These are phyloP conservation scores for Cryptoprocta ferox DNA, from an alignment of 2,797 vertebrate species.

Conservation along the genomic window DNA sequence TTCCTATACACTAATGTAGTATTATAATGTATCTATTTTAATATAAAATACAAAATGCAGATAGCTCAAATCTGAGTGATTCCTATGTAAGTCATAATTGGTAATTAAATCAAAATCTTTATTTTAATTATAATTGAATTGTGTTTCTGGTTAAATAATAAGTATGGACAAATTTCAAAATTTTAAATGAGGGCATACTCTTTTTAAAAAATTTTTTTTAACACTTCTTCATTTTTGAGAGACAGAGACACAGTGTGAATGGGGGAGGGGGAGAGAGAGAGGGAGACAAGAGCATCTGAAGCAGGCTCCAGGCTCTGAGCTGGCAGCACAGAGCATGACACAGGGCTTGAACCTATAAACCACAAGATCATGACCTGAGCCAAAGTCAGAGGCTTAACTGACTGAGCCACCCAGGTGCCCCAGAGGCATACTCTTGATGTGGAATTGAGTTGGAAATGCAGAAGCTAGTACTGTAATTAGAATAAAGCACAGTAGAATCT, in stretches of 20 bases:
- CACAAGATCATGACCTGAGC: too few relatives aligned
- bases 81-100: neutral
- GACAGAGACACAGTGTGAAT: too few relatives aligned
- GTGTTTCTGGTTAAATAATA: neutral
- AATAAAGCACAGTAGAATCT: neutral
- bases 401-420: too few relatives aligned
- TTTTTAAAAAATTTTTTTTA: too few relatives aligned
- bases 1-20: neutral
- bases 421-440: neutral
- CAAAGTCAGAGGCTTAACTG: too few relatives aligned
- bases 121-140: conserved; percentile 15
- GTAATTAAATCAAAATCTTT: neutral
- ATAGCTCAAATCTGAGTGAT: neutral
- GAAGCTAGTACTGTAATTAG: neutral
- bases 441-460: neutral
- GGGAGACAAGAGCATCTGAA: too few relatives aligned
- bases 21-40: neutral
- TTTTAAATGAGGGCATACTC: neutral
- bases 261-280: too few relatives aligned
- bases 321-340: too few relatives aligned
- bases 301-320: too few relatives aligned
- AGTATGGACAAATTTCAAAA: neutral
- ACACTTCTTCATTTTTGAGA: too few relatives aligned
- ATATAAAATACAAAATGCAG: neutral
- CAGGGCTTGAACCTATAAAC: too few relatives aligned